Evolutionary conservation across 2,888 invertebrate species (phyloP), one percentile per base, ranked within the genome.

Genomic region (Epinotia demarniana): DNA sequence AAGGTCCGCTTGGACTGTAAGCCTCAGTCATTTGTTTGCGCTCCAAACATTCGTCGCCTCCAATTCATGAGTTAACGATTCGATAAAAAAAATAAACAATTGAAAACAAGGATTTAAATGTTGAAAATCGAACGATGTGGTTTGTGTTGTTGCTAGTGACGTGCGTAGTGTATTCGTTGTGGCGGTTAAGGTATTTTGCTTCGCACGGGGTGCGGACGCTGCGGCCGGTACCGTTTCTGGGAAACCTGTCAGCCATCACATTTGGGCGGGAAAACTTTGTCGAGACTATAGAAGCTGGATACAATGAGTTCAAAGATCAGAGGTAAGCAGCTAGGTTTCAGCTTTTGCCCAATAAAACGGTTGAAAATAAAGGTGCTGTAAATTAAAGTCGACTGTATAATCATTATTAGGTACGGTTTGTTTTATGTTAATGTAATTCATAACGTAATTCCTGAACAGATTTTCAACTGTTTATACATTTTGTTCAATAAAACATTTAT

Each of bases 161-260:
- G 79, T 87, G 85, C 78, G 72, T 87, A 2, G 85, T 83, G 57
- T 88, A 87, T 81, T 89, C 89, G 3, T 80, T 83, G 58, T 81
- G 83, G 75, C 85, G 85, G 69, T 81, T 89, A 72, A 81, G 80
- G 69, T 89, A 87, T 78, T 89, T 89, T 78, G 86, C 88, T n/a
- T 84, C 84, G 58, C 79, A 79, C 60, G 89, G 90, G 9, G 89
- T 89, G 16, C 78, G 79, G 75, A 89, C 88, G 39, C 75, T 87
- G 46, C 85, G 86, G 71, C 88, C 90, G 3, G 78, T 85, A 49
- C 89, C 89, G 61, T 84, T 91, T 76, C 79, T 91, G 62, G 91
- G 90, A 61, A 90, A 90, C 81, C 79, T 91, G 85, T 86, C 87
- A 80, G 85, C 87, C 80, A 87, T 87, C 80, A 88, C 89, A 63